phyloP scores from a whole-genome alignment of 2,797 vertebrate genomes.

The Tinamus major region DNA sequence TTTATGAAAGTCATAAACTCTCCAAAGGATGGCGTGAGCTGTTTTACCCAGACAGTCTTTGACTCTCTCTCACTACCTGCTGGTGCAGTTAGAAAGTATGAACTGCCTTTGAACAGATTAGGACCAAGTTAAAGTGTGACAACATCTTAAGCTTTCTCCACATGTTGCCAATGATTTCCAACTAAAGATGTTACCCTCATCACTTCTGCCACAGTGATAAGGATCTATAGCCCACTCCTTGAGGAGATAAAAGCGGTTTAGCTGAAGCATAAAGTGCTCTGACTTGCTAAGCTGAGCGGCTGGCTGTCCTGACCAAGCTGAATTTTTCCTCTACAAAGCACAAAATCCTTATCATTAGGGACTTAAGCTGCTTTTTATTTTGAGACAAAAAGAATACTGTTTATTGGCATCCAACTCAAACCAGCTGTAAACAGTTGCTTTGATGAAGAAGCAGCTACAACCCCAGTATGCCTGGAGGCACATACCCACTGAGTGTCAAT shows the following conservation, averaged over 20 bases:
- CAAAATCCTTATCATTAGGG: slow-evolving; percentile 87
- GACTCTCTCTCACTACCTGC: slow-evolving; percentile 71
- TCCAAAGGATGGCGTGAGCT: slow-evolving; percentile 57
- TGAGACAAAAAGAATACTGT: slow-evolving; percentile 87
- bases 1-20: slow-evolving; percentile 77
- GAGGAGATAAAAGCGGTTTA: slow-evolving; percentile 80
- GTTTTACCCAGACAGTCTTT: slow-evolving; percentile 60
- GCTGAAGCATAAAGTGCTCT: slow-evolving; percentile 65
- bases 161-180: slow-evolving; percentile 86
- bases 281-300: slow-evolving; percentile 76
- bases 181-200: slow-evolving; percentile 86
- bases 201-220: slow-evolving; percentile 84
- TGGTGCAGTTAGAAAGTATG: slow-evolving; percentile 79
- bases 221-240: slow-evolving; percentile 76
- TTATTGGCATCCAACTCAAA: slow-evolving; percentile 88
- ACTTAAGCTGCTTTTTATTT: slow-evolving; percentile 89
- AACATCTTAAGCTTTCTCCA: slow-evolving; percentile 89
- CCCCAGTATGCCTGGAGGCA: slow-evolving; percentile 79
- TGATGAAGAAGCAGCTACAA: slow-evolving; percentile 85
- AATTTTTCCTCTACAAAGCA: slow-evolving; percentile 76
- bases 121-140: slow-evolving; percentile 90
- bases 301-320: slow-evolving; percentile 77
- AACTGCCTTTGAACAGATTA: slow-evolving; percentile 88
- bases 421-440: slow-evolving; percentile 96
- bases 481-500: slow-evolving; percentile 82